A percentile compares a stretch with the other conserved stretches of the same genome.
phyloP scores from a whole-genome alignment of 2,113 vertebrate genomes.

The Calonectris borealis region DNA sequence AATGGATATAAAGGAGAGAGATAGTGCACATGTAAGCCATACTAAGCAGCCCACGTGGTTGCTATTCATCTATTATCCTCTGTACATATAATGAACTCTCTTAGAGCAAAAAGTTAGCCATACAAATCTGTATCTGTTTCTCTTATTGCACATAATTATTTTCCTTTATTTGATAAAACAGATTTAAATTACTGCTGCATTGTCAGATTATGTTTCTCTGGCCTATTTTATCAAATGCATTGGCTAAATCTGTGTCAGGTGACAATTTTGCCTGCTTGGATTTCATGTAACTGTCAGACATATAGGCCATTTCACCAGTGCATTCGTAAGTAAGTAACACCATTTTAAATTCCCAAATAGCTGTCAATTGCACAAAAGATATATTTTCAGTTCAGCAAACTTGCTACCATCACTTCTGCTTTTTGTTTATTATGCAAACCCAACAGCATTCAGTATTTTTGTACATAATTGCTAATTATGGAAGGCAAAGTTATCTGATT shows the following conservation, averaged over 20 bases:
- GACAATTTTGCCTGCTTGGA: background rate
- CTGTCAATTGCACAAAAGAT: slow-evolving; percentile 26
- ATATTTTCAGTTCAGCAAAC: slow-evolving; percentile 35
- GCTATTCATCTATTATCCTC: background rate
- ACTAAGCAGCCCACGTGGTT: background rate
- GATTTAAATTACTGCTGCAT: background rate
- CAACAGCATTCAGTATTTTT: slow-evolving; percentile 31
- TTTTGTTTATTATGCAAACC: slow-evolving; percentile 47
- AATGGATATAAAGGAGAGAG: background rate
- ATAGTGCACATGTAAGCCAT: background rate
- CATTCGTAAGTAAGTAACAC: background rate
- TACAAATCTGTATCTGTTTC: slow-evolving; percentile 26
- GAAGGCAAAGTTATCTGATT: slow-evolving; percentile 47
- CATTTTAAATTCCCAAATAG: slow-evolving; percentile 38
- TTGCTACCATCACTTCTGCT: slow-evolving; percentile 19
- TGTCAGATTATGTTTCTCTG: background rate
- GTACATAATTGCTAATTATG: slow-evolving; percentile 60
- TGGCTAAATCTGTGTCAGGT: background rate
- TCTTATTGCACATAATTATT: background rate
- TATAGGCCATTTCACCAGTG: background rate
- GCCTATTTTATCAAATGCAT: background rate
- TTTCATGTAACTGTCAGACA: slow-evolving; percentile 21
- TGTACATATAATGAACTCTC: background rate
- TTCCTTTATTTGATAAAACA: slow-evolving; percentile 33
- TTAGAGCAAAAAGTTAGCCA: background rate